Percentiles rank a stretch among this genome's conserved stretches.
Conservation (phyloP, 1,140 invertebrate genomes). For the Hirudo medicinalis region DNA sequence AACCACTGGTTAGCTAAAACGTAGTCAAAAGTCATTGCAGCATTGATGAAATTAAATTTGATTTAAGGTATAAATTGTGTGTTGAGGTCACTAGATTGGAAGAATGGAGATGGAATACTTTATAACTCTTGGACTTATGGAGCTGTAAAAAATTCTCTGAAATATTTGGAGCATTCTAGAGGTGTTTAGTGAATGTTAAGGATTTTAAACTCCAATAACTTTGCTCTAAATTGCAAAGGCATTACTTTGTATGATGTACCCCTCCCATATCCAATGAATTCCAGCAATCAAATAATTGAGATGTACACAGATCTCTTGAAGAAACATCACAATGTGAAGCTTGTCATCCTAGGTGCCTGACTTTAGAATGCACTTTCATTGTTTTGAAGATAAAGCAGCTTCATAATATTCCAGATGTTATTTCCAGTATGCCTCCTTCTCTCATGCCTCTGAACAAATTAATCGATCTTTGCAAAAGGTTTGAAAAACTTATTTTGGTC, state of each 20-base stretch:
- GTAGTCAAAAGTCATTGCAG: neutral
- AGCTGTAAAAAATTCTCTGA: slow-evolving; percentile 24
- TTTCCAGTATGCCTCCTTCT: slow-evolving; percentile 27
- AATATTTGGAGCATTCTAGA: neutral
- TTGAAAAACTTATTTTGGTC: slow-evolving; percentile 27
- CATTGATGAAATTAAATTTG: too few relatives aligned
- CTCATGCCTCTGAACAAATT: slow-evolving; percentile 29
- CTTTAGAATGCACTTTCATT: slow-evolving; percentile 10
- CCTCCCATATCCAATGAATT: neutral
- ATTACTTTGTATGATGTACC: slow-evolving; percentile 20
- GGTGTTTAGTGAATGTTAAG: neutral
- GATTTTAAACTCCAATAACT: neutral
- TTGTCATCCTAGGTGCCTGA: neutral
- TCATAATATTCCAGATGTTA: slow-evolving; percentile 27
- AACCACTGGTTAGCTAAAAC: slow-evolving; percentile 9
- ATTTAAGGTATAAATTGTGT: slow-evolving; percentile 25
- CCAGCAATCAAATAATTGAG: neutral
- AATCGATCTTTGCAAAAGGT: slow-evolving; percentile 26
- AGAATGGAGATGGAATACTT: slow-evolving; percentile 27
- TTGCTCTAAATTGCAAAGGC: slow-evolving; percentile 25
- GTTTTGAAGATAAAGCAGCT: neutral
- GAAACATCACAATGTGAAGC: slow-evolving; percentile 2
- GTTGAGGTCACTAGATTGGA: slow-evolving; percentile 24
- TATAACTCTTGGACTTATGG: slow-evolving; percentile 25
- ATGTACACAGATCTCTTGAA: neutral